Base-by-base conservation (phyloP, 1,140 invertebrate genomes). In the Mamestra configurata region DNA sequence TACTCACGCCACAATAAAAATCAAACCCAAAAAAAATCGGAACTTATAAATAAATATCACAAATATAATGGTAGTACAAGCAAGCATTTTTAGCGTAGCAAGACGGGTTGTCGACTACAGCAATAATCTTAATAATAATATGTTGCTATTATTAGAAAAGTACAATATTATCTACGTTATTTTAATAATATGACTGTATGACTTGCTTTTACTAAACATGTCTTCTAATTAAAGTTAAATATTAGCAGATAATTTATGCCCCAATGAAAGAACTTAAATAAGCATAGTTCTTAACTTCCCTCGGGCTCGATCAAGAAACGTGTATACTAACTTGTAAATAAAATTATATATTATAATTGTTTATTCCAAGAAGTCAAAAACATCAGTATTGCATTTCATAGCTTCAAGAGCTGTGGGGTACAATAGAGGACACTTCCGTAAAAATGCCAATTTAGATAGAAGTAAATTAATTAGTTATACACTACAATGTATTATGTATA, bases 31-130 rank as follows among this genome's bases (percentile, higher is more conserved):
- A 27, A 57, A 59, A 5, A 35, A 7, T 37, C 31, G 6, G 1
- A 61, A 35, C 24, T n/a, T 64, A 37, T 7, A 13, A 13, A 10
- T 11, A 49, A 46, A 27, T n/a, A 35, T 35, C 24, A 31, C 59
- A 37, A 61, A 61, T 35, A 18, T 18, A 61, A 43, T 46, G 27
- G 27, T 64, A 64, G 66, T 70, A 70, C 66, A 70, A 70, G 66
- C 66, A 70, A 46, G 66, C 66, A 70, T 70, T 70, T 70, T 70
- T 70, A 70, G 40, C 11, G 20, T 70, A 49, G 40, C 37, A 24
- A 46, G 40, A 70, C 37, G 37, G 40, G 66, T 70, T 46, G 66
- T 49, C 18, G 24, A 70, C 11, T 6, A 70, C 40, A 70, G 66
- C 66, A 70, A 70, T 70, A 70, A 70, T 70, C 22, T 2, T 66